These are phyloP conservation scores for Bradypus variegatus DNA, from an alignment of 2,797 vertebrate species.

Conservation along the genomic window DNA sequence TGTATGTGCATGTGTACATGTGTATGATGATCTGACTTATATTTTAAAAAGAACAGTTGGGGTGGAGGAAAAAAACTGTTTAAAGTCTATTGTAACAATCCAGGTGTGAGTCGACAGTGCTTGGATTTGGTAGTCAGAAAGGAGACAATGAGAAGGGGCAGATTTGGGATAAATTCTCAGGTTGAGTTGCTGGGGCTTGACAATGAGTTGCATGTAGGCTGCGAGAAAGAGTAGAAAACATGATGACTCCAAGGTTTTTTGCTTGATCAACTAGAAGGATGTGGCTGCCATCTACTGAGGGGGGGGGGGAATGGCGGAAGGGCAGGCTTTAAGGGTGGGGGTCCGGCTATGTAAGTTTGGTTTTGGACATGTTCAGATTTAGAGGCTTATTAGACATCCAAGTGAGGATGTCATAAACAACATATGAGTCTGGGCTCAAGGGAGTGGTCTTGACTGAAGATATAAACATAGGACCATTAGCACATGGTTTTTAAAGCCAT, in stretches of 20 bases:
- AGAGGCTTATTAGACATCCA: background rate
- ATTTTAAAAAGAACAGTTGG: background rate
- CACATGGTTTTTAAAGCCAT: background rate
- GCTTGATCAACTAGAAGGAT: background rate
- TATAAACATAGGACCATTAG: background rate
- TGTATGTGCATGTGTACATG: background rate
- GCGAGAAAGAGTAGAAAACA: background rate
- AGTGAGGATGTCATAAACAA: background rate
- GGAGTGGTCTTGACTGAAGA: background rate
- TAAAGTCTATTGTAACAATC: too few relatives aligned
- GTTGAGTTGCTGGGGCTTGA: background rate
- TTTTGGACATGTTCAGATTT: background rate
- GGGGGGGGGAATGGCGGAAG: background rate
- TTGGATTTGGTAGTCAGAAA: background rate
- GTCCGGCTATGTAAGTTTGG: too few relatives aligned
- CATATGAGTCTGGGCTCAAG: background rate
- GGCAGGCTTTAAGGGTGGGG: background rate
- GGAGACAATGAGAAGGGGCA: rapidly evolving
- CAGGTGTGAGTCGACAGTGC: rapidly evolving
- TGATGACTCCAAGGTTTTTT: too few relatives aligned
- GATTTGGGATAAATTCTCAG: too few relatives aligned
- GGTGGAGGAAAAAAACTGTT: background rate
- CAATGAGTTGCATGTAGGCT: background rate
- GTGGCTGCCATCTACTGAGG: background rate
- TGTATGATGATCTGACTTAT: background rate